Evolutionary conservation across 2,888 invertebrate species (phyloP).

Genomic region (Ceraclea dissimilis): DNA sequence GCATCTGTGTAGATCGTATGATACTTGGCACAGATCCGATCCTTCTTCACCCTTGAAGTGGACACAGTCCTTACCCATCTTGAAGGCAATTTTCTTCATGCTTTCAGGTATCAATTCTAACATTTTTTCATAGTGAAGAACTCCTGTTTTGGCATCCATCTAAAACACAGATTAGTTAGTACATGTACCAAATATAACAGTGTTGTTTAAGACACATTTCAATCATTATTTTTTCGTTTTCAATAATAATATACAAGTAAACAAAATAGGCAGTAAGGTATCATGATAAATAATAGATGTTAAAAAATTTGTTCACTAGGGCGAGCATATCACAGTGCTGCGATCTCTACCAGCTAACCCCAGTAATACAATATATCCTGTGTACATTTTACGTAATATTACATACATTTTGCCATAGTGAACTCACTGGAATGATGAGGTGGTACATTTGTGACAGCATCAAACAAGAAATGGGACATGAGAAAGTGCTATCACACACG

Average conservation of each 20-base stretch:
- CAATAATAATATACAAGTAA: too few species aligned
- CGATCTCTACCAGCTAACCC: too few species aligned
- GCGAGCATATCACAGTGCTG: too few species aligned
- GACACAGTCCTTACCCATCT: slow-evolving; percentile 30
- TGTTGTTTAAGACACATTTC: neutral
- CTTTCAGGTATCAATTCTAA: slow-evolving; percentile 28
- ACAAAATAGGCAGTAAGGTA: neutral
- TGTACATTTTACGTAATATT: too few species aligned
- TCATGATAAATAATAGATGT: neutral
- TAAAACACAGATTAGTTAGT: slow-evolving; percentile 21
- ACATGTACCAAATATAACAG: too few species aligned
- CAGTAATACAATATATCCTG: too few species aligned
- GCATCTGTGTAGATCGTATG: slow-evolving; percentile 29
- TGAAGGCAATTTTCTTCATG: slow-evolving; percentile 29
- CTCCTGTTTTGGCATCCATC: slow-evolving; percentile 28
- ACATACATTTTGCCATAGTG: too few species aligned
- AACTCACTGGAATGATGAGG: too few species aligned
- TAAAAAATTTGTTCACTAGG: too few species aligned
- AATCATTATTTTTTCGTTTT: neutral
- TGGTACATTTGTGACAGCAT: too few species aligned
- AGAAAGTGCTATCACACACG: too few species aligned
- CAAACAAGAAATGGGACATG: too few species aligned
- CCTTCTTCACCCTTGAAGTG: slow-evolving; percentile 30
- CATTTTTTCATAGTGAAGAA: slow-evolving; percentile 30
- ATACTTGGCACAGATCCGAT: slow-evolving; percentile 29